Percentiles rank a stretch among this genome's conserved stretches.
phyloP scores from a whole-genome alignment of 2,888 invertebrate species.

The Uropetala carovei region DNA sequence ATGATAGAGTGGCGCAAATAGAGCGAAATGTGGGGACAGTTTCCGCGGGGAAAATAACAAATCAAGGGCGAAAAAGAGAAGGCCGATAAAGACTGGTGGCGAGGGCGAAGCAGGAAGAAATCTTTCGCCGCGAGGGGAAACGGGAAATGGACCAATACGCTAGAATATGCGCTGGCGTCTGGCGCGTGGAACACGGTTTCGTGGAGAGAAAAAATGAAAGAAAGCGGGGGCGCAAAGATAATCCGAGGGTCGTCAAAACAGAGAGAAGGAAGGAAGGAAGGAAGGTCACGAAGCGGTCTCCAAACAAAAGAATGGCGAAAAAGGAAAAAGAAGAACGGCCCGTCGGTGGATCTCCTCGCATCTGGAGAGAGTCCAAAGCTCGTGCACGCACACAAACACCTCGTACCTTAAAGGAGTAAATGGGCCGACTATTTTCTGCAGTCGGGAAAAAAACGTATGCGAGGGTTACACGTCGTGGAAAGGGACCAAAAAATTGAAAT shows the following conservation, averaged over 20 bases:
- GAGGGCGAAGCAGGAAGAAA: background rate
- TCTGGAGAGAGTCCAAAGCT: constrained; percentile 17
- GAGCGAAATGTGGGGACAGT: background rate
- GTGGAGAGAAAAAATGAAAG: background rate
- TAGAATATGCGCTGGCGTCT: background rate
- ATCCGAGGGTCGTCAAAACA: background rate
- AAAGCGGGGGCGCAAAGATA: background rate
- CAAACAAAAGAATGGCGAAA: constrained; percentile 29
- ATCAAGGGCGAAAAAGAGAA: background rate
- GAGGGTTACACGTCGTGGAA: background rate
- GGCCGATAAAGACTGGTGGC: background rate
- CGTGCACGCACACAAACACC: constrained; percentile 26
- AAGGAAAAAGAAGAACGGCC: background rate
- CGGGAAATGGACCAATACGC: too few relatives aligned
- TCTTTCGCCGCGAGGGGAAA: background rate
- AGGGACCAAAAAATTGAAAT: background rate
- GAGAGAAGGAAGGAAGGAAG: background rate
- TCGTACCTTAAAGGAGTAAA: background rate
- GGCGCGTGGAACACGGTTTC: background rate
- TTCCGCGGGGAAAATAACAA: background rate
- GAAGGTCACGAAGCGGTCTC: constrained; percentile 31
- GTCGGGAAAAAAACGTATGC: background rate
- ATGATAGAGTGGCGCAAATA: background rate
- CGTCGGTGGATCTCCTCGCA: constrained; percentile 15
- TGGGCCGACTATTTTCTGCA: background rate